Base-by-base conservation (phyloP, 53 echinoderm and acorn worm genomes). In the Paracentrotus lividus region DNA sequence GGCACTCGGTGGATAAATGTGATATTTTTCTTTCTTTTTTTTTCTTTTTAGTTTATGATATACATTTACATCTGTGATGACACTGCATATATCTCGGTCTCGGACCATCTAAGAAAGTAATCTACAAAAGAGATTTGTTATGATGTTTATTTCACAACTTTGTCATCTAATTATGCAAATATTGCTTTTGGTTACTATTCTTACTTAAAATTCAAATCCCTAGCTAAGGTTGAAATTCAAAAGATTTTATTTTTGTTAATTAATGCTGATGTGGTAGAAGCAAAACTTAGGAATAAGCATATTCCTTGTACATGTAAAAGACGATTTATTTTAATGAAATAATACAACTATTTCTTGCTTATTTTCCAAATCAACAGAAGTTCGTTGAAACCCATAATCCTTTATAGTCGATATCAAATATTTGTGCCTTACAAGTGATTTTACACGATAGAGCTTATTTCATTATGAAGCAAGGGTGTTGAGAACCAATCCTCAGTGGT, bases 1-100 rank as follows among this genome's bases (percentile, higher is more conserved):
- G 24, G 81, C 81, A 81, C 44, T 81, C 81, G 12, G 47, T 36
- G 81, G 47, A 81, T 81, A 81, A 81, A 81, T 47, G 72, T 32
- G 40, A 47, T 47, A 33, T 3, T 81, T 81, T 81, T 78, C 8
- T 1, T 45, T n/a, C 0, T n/a, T 7, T 81, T n/a, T n/a, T 33
- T 72, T 8, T 47, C 42, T 42, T 76, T 40, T 5, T 40, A 40
- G 20, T 42, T 38, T 8, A 47, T 24, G 78, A 24, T 81, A 26
- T 81, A 81, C 0, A n/a, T 81, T 44, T n/a, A 45, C 44, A 9
- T 26, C 26, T 12, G 47, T 49, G 47, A 81, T 81, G 26, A 76
- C 42, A n/a, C 47, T 81, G 49, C 47, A 81, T 47, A 47, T n/a
- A 81, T 45, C 12, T 57, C n/a, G n/a, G n/a, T n/a, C n/a, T 23